Conservation (phyloP, 1,140 invertebrate genomes). For the Aphelinus atriplicis region DNA sequence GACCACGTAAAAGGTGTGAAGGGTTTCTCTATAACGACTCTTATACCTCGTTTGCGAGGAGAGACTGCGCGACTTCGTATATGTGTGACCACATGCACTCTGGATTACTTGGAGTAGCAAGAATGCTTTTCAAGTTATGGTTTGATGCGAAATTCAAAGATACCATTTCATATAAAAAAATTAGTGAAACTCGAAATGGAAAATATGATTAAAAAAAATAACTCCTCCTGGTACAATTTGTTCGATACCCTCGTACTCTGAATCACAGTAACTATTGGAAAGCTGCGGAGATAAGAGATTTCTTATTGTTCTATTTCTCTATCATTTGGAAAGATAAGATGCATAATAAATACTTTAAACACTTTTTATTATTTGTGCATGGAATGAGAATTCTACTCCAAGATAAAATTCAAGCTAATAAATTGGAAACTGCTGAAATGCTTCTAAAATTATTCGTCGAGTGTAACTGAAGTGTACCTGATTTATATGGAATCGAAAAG, state of each 20-base stretch:
- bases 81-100: slow-evolving; percentile 15
- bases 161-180: not conserved
- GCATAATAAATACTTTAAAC: slow-evolving; percentile 26
- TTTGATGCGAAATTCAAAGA: not conserved
- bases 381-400: slow-evolving; percentile 31
- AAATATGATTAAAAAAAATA: slow-evolving; percentile 8
- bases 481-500: slow-evolving; percentile 29
- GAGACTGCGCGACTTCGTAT: slow-evolving; percentile 1
- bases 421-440: slow-evolving; percentile 25
- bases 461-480: not conserved
- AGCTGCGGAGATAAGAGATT: slow-evolving; percentile 29
- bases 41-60: not conserved
- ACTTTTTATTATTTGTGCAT: slow-evolving; percentile 27
- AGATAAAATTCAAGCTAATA: slow-evolving; percentile 20
- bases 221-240: slow-evolving; percentile 23
- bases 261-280: slow-evolving; percentile 26
- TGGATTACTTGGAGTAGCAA: not conserved
- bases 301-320: slow-evolving; percentile 33
- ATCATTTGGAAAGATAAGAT: slow-evolving; percentile 25
- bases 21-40: slow-evolving; percentile 1
- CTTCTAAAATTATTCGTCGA: slow-evolving; percentile 16
- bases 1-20: slow-evolving; percentile 12
- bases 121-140: slow-evolving; percentile 14
- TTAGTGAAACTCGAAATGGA: not conserved
- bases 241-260: slow-evolving; percentile 18